A percentile compares a stretch with the other conserved stretches of the same genome.
phyloP scores from a whole-genome alignment of 2,888 invertebrate genomes.

The Gymnosoma rotundatum region DNA sequence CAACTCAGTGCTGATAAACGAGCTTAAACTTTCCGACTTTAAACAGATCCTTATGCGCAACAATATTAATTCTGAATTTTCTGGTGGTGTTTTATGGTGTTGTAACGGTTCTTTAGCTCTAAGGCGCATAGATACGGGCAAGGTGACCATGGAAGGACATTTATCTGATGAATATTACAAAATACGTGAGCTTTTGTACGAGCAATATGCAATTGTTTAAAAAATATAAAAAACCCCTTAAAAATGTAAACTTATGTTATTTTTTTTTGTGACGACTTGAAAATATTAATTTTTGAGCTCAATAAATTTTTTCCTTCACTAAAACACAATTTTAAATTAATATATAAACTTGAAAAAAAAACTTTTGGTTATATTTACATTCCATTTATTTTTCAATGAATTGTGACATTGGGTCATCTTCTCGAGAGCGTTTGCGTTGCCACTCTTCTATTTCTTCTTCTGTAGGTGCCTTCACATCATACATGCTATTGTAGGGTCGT shows the following conservation, averaged over 20 bases:
- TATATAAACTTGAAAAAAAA: no score
- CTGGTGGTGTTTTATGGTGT: conserved; percentile 96
- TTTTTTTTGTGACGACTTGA: background rate
- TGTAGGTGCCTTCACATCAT: conserved; percentile 91
- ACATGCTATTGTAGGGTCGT: conserved; percentile 96
- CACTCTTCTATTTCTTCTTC: conserved; percentile 97
- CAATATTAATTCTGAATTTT: conserved; percentile 93
- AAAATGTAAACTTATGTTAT: background rate
- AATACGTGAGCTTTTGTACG: conserved; percentile 95
- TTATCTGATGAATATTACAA: conserved; percentile 97
- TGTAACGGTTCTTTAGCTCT: conserved; percentile 95
- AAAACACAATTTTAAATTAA: background rate
- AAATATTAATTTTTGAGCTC: conserved; percentile 11
- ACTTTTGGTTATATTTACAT: no score
- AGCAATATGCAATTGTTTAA: conserved; percentile 97
- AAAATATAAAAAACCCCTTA: background rate
- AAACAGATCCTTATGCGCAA: conserved; percentile 89
- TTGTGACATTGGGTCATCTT: conserved; percentile 97
- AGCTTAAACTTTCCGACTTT: conserved; percentile 95
- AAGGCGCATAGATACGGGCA: conserved; percentile 93
- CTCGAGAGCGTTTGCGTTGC: conserved; percentile 91
- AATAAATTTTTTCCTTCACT: conserved; percentile 1
- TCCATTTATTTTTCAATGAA: conserved; percentile 82
- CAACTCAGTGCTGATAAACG: conserved; percentile 95
- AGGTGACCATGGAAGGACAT: conserved; percentile 96